Base-by-base conservation (phyloP, 2,113 vertebrate genomes). In the Micromys minutus region DNA sequence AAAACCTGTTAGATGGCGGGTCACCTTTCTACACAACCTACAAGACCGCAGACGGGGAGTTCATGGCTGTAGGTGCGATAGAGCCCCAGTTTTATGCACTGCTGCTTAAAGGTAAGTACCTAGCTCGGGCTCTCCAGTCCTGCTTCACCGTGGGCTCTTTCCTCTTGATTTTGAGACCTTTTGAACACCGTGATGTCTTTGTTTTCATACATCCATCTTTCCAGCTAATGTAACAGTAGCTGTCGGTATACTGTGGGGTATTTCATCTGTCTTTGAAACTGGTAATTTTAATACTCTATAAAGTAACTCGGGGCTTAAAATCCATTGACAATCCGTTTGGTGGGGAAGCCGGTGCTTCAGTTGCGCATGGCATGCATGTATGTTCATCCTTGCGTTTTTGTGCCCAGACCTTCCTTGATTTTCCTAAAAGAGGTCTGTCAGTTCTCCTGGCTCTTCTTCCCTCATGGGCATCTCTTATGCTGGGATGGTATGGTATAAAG, bases 11-110 rank as follows among this genome's bases (percentile, higher is more conserved):
- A 87, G 99, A 99, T 67, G 97, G 99, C 0, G 99, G 99, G 7
- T 99, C 99, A 0, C 99, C 99, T 29, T 99, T 99, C 97, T 99
- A 99, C 13, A 99, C 99, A 42, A 99, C 98, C 0, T 99, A 99
- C 96, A 97, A 63, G 97, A 99, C 99, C 0, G 98, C 98, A 0
- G 99, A 99, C 80, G 99, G 98, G 72, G 98, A 98, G 90, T 98
- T 98, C 91, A 97, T 99, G 98, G 99, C 99, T 7, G 99, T 99
- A 45, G 99, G 99, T 26, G 99, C 99, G 4, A 3, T 99, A 6
- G 99, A 99, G 34, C 98, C 99, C 19, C 98, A 99, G 93, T 99
- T 99, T 97, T 99, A 99, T 93, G 3, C 90, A 0, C 97, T 99
- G 88, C 97, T 99, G 4, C 93, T 99, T 29, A 96, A 98, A 34